Conservation (phyloP, 2,113 vertebrate genomes). For the Brienomyrus longianalis region DNA sequence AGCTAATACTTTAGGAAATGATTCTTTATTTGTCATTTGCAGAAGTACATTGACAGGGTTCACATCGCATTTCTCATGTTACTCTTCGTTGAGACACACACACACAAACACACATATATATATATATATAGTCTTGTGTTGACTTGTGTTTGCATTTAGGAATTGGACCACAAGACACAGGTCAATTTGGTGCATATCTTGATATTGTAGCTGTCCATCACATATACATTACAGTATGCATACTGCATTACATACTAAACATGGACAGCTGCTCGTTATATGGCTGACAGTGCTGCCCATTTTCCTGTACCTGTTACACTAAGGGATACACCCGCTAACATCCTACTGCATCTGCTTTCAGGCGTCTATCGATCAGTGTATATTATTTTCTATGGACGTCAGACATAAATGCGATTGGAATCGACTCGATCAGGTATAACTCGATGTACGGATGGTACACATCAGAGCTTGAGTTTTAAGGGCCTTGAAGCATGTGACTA, state of each 20-base stretch:
- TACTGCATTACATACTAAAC: neutral
- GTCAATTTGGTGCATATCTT: neutral
- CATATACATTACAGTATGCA: neutral
- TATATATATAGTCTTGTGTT: neutral
- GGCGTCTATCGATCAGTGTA: neutral
- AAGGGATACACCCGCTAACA: neutral
- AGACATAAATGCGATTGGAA: neutral
- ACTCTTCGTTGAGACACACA: neutral
- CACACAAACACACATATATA: neutral
- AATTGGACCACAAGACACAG: neutral
- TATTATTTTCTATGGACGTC: neutral
- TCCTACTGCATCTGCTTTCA: neutral
- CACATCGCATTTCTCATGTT: neutral
- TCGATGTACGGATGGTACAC: neutral
- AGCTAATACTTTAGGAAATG: neutral
- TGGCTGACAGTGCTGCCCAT: neutral
- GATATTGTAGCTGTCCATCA: neutral
- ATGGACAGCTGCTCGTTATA: neutral
- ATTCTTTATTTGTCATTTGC: neutral
- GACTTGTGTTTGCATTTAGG: neutral
- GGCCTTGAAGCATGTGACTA: neutral
- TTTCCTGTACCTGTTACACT: neutral
- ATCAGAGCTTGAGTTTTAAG: neutral
- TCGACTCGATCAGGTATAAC: neutral
- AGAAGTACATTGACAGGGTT: neutral